Evolutionary conservation across 2,888 invertebrate species (phyloP), one percentile per base, ranked within the genome.

Genomic region (Linnaemya vulpina): DNA sequence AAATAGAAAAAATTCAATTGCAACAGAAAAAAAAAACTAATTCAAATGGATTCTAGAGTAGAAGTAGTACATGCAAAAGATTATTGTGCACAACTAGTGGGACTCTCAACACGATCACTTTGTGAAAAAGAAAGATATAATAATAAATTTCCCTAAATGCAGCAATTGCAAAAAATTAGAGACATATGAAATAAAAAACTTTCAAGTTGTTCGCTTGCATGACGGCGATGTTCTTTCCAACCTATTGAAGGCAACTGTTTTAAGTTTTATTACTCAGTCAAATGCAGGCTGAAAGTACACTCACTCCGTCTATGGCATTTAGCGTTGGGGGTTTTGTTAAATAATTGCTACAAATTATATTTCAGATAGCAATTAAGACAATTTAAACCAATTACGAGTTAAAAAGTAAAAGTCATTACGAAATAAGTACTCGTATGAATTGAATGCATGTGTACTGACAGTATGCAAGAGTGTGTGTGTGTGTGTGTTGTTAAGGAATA

Each of bases 311-410:
- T 17, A 22, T 2, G 5, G 22, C 43, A 43, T 58, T 22, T 15
- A 30, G 30, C 58, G 20, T n/a, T 68, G 15, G 13, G 25, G 30
- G 17, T 13, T 22, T 70, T 63, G 10, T 30, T 40, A 25, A 35
- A 15, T 55, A 75, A 75, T 76, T 53, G 46, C 76, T 20, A 25
- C 70, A 71, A 71, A 58, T 73, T 73, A 73, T 13, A 53, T 68
- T 58, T 80, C 51, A 46, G 25, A 49, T 11, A 68, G 60, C 53
- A 78, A 71, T 74, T 53, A 67, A 74, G 53, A 49, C 74, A 74
- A 81, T 62, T 74, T 43, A 68, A 68, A 68, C 22, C 25, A 75
- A 81, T 81, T 81, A 74, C 58, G 25, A n/a, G 55, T 60, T 60
- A 68, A 74, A 74, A 46, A 58, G 17, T 20, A 63, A 71, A 71